phyloP scores from a whole-genome alignment of 2,113 vertebrate species.

The Dromiciops gliroides region DNA sequence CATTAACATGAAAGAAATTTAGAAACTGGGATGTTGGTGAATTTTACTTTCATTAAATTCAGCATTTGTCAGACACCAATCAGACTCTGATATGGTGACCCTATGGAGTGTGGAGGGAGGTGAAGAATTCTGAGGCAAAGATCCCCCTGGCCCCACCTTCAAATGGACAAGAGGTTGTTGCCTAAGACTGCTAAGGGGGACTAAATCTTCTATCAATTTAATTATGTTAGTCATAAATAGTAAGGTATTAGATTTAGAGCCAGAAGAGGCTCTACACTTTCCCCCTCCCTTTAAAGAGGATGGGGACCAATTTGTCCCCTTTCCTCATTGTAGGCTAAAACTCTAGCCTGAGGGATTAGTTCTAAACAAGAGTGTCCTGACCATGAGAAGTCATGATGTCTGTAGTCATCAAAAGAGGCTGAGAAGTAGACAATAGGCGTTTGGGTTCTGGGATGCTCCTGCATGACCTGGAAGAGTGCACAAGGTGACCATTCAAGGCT shows the following conservation, averaged over 20 bases:
- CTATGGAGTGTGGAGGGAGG: not conserved
- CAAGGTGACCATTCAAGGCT: not conserved
- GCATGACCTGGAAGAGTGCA: not conserved
- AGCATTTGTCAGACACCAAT: not conserved
- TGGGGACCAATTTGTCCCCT: not conserved
- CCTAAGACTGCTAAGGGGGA: not conserved
- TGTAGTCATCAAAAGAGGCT: not conserved
- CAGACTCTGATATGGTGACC: not conserved
- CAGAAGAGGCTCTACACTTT: not conserved
- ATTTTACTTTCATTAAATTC: not conserved
- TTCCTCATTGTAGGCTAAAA: not conserved
- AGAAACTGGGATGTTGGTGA: not conserved
- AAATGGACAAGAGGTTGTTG: not conserved
- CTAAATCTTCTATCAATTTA: not conserved
- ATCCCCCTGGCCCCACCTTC: not conserved
- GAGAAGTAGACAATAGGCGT: no score
- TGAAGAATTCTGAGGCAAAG: not conserved
- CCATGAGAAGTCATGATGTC: not conserved
- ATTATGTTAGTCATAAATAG: not conserved
- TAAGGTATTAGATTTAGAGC: not conserved
- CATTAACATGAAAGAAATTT: not conserved
- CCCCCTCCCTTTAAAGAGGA: not conserved
- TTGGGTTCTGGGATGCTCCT: not conserved
- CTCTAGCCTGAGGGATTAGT: not conserved
- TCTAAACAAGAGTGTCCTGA: conserved; percentile 11